Evolutionary conservation across 2,888 invertebrate species (phyloP).

Genomic region (Chrysolina oricalcia): DNA sequence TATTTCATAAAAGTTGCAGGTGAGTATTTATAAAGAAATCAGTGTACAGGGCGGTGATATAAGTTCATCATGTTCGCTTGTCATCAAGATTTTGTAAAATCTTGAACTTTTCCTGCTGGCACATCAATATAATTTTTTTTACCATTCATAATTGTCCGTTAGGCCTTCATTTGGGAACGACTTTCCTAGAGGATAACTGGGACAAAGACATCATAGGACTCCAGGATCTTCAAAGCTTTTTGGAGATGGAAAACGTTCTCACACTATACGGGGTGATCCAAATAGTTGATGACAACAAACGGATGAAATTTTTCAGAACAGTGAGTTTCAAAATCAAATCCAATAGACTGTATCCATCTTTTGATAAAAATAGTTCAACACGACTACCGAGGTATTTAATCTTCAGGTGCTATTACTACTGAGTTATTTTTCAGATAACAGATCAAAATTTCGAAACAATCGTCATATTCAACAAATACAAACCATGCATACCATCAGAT

Average conservation of each 20-base stretch:
- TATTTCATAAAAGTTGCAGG: constrained; percentile 63
- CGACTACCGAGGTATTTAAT: neutral
- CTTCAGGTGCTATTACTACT: neutral
- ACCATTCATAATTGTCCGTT: neutral
- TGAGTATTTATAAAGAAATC: constrained; percentile 45
- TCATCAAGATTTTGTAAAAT: neutral
- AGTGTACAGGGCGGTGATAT: neutral
- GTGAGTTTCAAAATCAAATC: constrained; percentile 46
- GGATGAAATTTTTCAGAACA: constrained; percentile 61
- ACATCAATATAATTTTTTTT: too few species aligned
- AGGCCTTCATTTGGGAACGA: constrained; percentile 64
- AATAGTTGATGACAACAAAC: constrained; percentile 65
- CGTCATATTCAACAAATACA: constrained; percentile 78
- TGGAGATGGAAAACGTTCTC: constrained; percentile 71
- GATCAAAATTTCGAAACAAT: constrained; percentile 52
- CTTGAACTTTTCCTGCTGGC: neutral
- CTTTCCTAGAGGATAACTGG: constrained; percentile 59
- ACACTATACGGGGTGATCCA: constrained; percentile 71
- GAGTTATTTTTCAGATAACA: constrained; percentile 41
- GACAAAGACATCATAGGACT: constrained; percentile 66
- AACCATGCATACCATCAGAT: constrained; percentile 75
- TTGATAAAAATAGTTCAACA: neutral
- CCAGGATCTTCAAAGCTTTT: constrained; percentile 70
- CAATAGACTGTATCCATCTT: too few species aligned
- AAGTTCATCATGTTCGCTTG: neutral